Percentiles rank a stretch among this genome's conserved stretches.
Conservation (phyloP, 2,888 invertebrate species). For the Coelopa pilipes region DNA sequence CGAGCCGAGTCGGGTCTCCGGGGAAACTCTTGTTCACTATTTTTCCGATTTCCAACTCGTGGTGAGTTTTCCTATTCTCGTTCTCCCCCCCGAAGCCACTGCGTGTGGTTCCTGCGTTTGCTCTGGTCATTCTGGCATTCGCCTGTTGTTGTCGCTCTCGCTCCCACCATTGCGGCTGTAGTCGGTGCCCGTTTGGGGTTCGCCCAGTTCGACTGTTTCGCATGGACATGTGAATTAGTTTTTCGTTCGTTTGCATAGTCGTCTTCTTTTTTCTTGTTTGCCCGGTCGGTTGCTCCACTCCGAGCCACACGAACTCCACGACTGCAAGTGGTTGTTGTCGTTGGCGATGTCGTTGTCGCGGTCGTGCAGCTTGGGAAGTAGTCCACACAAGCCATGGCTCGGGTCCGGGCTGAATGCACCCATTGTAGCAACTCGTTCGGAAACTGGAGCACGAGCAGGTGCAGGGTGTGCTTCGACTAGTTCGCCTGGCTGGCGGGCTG, state of each 20-base stretch:
- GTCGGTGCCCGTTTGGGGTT: neutral
- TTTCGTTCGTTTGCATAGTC: constrained; percentile 18
- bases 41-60: neutral
- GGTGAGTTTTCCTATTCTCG: constrained; percentile 1
- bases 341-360: neutral
- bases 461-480: neutral
- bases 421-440: constrained; percentile 23
- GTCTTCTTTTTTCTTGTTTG: constrained; percentile 18
- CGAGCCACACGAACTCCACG: neutral
- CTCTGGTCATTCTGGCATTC: neutral
- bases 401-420: neutral
- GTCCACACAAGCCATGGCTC: neutral
- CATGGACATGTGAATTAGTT: constrained; percentile 45
- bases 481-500: too few relatives aligned
- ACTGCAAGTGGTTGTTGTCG: neutral
- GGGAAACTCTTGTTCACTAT: neutral
- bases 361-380: constrained; percentile 27
- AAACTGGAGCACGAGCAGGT: constrained; percentile 24
- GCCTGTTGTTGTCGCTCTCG: neutral
- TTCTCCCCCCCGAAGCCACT: neutral
- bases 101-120: neutral
- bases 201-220: constrained; percentile 6
- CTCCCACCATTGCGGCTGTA: neutral
- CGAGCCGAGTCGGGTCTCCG: neutral
- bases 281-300: constrained; percentile 4